These are phyloP conservation scores for Emydoidea blandingii DNA, from an alignment of 2,797 vertebrate species.

Conservation along the genomic window DNA sequence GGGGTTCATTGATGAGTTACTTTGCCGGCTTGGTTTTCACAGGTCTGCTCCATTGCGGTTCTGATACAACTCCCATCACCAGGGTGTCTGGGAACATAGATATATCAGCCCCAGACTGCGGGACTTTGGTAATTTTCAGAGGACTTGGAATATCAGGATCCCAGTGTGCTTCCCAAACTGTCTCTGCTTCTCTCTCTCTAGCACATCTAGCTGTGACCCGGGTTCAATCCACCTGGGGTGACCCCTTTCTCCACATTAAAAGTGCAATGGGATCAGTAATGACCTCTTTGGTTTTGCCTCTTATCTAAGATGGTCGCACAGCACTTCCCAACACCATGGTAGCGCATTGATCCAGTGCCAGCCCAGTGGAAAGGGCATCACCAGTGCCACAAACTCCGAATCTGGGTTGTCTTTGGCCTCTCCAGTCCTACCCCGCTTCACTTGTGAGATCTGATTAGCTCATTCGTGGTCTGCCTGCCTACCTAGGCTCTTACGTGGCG, in stretches of 20 bases:
- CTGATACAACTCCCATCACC: accelerated
- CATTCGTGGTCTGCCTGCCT: too few species aligned
- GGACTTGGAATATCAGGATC: neutral
- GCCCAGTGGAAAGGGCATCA: too few species aligned
- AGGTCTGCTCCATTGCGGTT: accelerated
- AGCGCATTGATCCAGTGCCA: neutral
- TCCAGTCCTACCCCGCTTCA: too few species aligned
- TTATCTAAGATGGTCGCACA: neutral
- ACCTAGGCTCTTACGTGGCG: too few species aligned
- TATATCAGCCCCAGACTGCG: too few species aligned
- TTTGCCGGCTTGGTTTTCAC: neutral
- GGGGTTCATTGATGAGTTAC: neutral
- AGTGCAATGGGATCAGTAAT: neutral
- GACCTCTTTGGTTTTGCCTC: neutral
- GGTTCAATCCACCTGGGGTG: neutral
- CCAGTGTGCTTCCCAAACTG: too few species aligned
- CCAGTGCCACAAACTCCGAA: neutral
- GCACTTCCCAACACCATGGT: neutral
- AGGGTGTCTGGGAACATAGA: neutral
- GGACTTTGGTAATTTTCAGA: neutral
- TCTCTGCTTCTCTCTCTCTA: slow-evolving; percentile 39
- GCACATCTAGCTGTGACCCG: too few species aligned
- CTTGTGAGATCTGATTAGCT: too few species aligned
- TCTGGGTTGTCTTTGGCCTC: neutral
- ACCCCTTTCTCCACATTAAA: too few species aligned